Evolutionary conservation across 2,888 invertebrate genomes (phyloP).

Genomic region (Chrysomela aeneicollis): DNA sequence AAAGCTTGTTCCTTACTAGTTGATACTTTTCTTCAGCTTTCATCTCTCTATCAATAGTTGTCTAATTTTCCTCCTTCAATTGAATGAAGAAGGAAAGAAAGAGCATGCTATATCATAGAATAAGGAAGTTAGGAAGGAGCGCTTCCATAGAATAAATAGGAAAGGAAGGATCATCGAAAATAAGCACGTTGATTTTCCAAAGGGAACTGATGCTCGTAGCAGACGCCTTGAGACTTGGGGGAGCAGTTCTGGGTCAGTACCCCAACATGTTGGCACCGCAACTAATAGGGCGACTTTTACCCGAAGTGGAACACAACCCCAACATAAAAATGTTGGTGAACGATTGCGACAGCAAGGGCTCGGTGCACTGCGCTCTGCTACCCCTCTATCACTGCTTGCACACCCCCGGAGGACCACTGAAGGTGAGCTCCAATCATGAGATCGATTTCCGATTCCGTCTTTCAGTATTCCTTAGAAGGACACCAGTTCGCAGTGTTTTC

Average conservation of each 20-base stretch:
- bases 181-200: neutral
- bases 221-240: slow-evolving; percentile 91
- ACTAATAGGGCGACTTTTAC: slow-evolving; percentile 88
- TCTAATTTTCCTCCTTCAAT: no score
- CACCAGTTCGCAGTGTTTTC: slow-evolving; percentile 98
- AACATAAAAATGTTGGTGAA: slow-evolving; percentile 87
- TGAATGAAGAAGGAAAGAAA: no score
- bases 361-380: slow-evolving; percentile 86
- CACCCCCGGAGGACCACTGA: slow-evolving; percentile 98
- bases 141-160: no score
- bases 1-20: no score
- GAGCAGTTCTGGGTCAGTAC: slow-evolving; percentile 89
- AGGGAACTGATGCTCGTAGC: slow-evolving; percentile 92
- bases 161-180: no score
- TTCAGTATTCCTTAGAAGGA: slow-evolving; percentile 93
- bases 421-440: slow-evolving; percentile 65
- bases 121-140: no score
- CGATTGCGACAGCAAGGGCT: slow-evolving; percentile 91
- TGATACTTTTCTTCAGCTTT: no score
- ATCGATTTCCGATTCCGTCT: slow-evolving; percentile 35
- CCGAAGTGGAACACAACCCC: slow-evolving; percentile 84
- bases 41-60: no score
- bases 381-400: slow-evolving; percentile 96
- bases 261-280: slow-evolving; percentile 97
- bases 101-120: no score